phyloP scores from a whole-genome alignment of 2,113 vertebrate genomes.

The Oreotragus oreotragus region DNA sequence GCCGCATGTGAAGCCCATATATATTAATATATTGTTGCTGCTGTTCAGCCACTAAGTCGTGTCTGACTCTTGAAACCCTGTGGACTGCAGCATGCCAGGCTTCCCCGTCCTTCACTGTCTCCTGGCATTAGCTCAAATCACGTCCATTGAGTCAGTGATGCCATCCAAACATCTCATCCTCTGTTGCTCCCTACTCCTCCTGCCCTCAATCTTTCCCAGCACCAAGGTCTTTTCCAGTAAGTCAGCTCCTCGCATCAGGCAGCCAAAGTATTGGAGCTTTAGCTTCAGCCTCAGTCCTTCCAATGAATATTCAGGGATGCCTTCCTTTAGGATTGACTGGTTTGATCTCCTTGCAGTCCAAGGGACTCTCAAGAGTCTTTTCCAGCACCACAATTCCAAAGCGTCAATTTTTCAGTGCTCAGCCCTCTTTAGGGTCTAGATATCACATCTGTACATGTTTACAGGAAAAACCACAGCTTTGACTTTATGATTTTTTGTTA shows the following conservation, averaged over 20 bases:
- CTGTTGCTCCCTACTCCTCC: neutral
- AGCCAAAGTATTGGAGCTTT: neutral
- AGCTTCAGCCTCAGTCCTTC: neutral
- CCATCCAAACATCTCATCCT: neutral
- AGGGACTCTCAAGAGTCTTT: neutral
- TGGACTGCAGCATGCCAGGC: neutral
- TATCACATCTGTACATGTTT: neutral
- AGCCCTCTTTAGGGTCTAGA: neutral
- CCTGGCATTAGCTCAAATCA: neutral
- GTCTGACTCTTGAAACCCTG: neutral
- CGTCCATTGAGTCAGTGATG: neutral
- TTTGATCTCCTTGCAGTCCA: neutral
- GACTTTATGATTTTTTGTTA: neutral
- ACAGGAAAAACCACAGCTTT: neutral
- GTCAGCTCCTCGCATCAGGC: neutral
- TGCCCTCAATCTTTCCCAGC: neutral
- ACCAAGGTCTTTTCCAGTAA: neutral
- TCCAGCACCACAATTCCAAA: neutral
- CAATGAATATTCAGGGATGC: neutral
- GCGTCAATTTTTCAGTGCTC: neutral
- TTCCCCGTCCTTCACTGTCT: neutral
- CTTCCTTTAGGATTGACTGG: neutral
- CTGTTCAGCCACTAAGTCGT: neutral
- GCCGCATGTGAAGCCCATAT: neutral
- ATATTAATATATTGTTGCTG: neutral